Percentiles rank a stretch among this genome's conserved stretches.
These are phyloP conservation scores for Dicyrtomina minuta DNA, from an alignment of 2,888 invertebrate species.

Conservation along the genomic window DNA sequence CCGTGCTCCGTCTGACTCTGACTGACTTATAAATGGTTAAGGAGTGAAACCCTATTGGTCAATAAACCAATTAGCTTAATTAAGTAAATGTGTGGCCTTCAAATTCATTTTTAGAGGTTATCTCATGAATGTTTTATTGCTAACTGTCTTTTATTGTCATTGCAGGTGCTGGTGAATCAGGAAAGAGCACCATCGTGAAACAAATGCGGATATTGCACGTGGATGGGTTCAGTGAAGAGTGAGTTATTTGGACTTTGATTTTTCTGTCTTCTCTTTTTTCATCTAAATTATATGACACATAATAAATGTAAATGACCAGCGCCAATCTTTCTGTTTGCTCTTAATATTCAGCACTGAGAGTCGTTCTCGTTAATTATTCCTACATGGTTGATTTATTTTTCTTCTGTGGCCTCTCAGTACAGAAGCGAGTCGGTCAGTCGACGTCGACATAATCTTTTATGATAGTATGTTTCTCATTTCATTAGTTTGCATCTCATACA, in stretches of 20 bases:
- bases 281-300: constrained; percentile 18
- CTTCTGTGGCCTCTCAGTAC: too few relatives aligned
- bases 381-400: too few relatives aligned
- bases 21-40: constrained; percentile 2
- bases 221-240: constrained; percentile 96
- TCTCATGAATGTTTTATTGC: too few relatives aligned
- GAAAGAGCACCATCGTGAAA: constrained; percentile 99
- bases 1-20: too few relatives aligned
- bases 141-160: constrained; percentile 44
- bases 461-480: too few relatives aligned
- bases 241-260: constrained; percentile 56
- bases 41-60: constrained; percentile 18
- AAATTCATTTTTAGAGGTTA: constrained; percentile 9
- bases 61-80: constrained; percentile 26
- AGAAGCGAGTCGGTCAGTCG: too few relatives aligned
- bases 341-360: constrained; percentile 1
- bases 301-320: constrained; percentile 11
- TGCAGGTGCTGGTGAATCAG: constrained; percentile 93
- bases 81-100: constrained; percentile 19
- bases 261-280: constrained; percentile 12
- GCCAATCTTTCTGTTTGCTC: not conserved
- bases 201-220: constrained; percentile 99
- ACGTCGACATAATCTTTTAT: too few relatives aligned
- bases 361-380: too few relatives aligned
- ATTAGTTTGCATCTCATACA: too few relatives aligned